Evolutionary conservation across 92 coral and sea anemone genomes (phyloP), one percentile per base, ranked within the genome.

Genomic region (Palythoa grandis): DNA sequence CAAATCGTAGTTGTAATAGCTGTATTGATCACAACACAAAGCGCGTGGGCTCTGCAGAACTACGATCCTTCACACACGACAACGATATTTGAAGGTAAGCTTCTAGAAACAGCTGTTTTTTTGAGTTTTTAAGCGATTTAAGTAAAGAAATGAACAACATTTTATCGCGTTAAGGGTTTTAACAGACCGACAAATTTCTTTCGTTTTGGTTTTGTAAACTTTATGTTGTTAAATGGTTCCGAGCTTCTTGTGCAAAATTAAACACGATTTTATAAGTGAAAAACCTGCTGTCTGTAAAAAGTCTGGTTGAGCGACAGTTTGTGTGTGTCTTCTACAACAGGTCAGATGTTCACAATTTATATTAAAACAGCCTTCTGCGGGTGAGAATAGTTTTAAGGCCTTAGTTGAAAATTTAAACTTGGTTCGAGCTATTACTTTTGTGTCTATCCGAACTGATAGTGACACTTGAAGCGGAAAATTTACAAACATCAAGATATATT

Each of bases 41-140:
- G 38, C 39, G 72, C 85, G 57, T 66, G 85, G 74, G 23, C 15
- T 23, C 73, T 37, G 47, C 84, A 43, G 65, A n/a, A 3, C 11
- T 11, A n/a, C 14, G 13, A 70, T 38, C 71, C 17, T 63, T 17
- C 71, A 79, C 85, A 80, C 60, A 65, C 13, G 29, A 80, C 85
- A 15, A 80, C 75, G 20, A 66, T 40, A 65, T 67, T 20, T 68
- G 85, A 80, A 80, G 85, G 75, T 80, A 80, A 23, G 85, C 74
- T 8, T 65, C 17, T 17, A 35, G 7, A 24, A 54, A 54, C 52
- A 8, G 38, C 25, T 11, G 25, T 72, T 17, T 16, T 39, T 72
- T 72, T 16, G 3, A 72, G 22, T 17, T 39, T 29, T 72, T 39
- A 72, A 19, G 4, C 8, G 69, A 22, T 52, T 12, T 11, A 23